These are phyloP conservation scores for Aethes cnicana DNA, from an alignment of 2,888 invertebrate genomes.

Conservation along the genomic window DNA sequence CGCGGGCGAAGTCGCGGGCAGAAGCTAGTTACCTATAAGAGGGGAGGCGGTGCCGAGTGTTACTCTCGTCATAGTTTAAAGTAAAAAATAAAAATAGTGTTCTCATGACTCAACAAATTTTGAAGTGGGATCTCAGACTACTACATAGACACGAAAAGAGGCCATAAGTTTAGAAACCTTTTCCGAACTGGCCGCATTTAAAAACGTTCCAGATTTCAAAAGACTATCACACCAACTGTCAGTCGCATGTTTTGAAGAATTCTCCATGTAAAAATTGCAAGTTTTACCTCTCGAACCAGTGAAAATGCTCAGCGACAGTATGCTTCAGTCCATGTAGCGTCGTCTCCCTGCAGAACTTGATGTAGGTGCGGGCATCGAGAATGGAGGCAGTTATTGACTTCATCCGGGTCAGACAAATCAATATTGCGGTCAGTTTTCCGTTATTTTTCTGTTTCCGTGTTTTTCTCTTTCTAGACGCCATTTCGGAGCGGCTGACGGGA, in stretches of 20 bases:
- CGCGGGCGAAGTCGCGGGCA: too few relatives aligned
- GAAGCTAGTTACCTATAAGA: too few relatives aligned
- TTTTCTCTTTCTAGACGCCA: conserved; percentile 25
- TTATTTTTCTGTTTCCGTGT: conserved; percentile 7
- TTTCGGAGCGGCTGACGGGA: background rate
- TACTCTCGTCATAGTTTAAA: too few relatives aligned
- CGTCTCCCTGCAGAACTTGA: conserved; percentile 68
- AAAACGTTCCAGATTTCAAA: background rate
- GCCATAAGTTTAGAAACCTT: background rate
- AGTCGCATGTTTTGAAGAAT: background rate
- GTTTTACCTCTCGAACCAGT: conserved; percentile 67
- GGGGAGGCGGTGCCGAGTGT: too few relatives aligned
- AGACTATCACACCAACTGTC: background rate
- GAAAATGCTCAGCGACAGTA: conserved; percentile 65
- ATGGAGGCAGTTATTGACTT: conserved; percentile 57
- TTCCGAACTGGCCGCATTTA: background rate
- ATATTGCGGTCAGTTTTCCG: conserved; percentile 45
- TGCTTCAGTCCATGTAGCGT: conserved; percentile 73
- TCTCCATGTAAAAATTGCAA: background rate
- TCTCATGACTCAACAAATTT: too few relatives aligned
- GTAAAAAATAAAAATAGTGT: too few relatives aligned
- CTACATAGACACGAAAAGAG: background rate
- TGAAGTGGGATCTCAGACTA: too few relatives aligned
- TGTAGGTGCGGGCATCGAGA: conserved; percentile 47
- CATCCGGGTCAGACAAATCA: conserved; percentile 56